Evolutionary conservation across 1,140 invertebrate genomes (phyloP).

Genomic region (Geopemphigus sp.): DNA sequence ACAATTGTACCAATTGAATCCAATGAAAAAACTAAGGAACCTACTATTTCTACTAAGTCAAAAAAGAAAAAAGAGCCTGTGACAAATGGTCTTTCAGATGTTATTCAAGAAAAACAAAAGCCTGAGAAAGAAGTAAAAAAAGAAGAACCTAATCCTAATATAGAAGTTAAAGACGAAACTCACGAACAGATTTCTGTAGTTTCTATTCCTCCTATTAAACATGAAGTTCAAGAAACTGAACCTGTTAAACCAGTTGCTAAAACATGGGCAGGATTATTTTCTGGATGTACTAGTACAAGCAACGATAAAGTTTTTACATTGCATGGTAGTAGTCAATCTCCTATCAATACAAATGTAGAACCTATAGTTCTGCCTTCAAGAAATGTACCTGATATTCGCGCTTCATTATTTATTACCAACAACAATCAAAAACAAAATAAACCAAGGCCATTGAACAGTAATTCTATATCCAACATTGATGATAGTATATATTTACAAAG

Average conservation of each 20-base stretch:
- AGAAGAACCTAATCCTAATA: not conserved
- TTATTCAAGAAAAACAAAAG: constrained; percentile 2
- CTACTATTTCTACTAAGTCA: not conserved
- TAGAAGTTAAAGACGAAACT: constrained; percentile 4
- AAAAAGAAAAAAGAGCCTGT: constrained; percentile 34
- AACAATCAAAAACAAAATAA: constrained; percentile 38
- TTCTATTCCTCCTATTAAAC: constrained; percentile 2
- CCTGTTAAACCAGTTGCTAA: constrained; percentile 28
- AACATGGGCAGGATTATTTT: constrained; percentile 43
- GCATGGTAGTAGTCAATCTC: constrained; percentile 32
- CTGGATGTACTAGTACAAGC: constrained; percentile 29
- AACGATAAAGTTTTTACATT: constrained; percentile 40
- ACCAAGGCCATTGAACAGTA: constrained; percentile 12
- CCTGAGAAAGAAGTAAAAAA: not conserved
- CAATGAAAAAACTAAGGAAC: constrained; percentile 21
- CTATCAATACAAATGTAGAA: not conserved
- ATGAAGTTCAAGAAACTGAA: constrained; percentile 22
- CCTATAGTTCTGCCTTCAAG: constrained; percentile 30
- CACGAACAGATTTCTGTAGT: not conserved
- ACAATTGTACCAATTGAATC: not conserved
- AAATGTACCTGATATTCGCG: constrained; percentile 21
- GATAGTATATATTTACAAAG: constrained; percentile 33
- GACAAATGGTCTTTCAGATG: not conserved
- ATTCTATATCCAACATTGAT: constrained; percentile 3
- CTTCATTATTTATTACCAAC: constrained; percentile 26